Conservation (phyloP, 2,113 vertebrate species). For the Mustelus asterias region DNA sequence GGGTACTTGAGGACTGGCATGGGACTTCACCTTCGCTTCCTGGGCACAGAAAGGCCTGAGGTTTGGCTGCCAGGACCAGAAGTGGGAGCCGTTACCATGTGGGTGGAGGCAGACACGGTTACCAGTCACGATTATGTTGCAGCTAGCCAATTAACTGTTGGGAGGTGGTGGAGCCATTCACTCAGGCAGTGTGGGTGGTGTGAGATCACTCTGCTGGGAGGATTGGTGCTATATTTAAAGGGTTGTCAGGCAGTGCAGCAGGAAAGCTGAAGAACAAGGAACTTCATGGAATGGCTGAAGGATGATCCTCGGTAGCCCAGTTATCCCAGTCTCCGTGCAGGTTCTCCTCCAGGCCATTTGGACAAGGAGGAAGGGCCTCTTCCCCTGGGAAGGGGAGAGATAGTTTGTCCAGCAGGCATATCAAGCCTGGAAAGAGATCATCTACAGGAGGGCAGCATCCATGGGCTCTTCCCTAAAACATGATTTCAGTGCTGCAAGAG, state of each 20-base stretch:
- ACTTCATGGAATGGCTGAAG: not conserved
- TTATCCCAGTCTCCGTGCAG: not conserved
- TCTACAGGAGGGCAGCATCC: not conserved
- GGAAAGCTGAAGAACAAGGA: not conserved
- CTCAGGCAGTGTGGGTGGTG: not conserved
- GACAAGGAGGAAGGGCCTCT: not conserved
- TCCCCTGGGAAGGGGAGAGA: not conserved
- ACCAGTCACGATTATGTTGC: not conserved
- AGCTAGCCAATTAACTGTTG: not conserved
- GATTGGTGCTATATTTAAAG: not conserved
- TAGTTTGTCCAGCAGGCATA: not conserved
- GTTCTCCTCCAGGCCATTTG: not conserved
- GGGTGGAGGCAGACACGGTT: too few relatives aligned
- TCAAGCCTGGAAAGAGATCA: not conserved
- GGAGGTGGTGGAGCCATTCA: not conserved
- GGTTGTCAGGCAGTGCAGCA: not conserved
- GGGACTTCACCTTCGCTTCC: not conserved
- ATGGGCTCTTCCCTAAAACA: not conserved
- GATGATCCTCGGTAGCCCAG: not conserved
- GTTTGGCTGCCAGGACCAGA: too few relatives aligned
- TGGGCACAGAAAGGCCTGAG: not conserved
- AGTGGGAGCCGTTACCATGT: too few relatives aligned
- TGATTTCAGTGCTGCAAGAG: not conserved
- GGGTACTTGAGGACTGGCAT: not conserved
- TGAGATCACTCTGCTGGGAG: not conserved